Percentiles rank a stretch among this genome's conserved stretches.
phyloP scores from a whole-genome alignment of 2,888 invertebrate species.

The Sericinus montela region DNA sequence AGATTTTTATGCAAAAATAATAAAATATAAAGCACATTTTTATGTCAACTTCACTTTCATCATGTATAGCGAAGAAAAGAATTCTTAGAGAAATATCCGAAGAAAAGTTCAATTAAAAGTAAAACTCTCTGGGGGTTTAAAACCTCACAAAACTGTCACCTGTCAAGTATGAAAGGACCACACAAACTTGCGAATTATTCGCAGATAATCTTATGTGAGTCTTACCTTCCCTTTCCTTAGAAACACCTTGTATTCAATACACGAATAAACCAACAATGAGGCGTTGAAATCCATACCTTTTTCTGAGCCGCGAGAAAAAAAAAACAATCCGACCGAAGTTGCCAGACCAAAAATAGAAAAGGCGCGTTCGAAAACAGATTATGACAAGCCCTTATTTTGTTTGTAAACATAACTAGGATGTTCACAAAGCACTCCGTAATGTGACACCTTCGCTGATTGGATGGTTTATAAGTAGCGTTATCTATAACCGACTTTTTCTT shows the following conservation, averaged over 20 bases:
- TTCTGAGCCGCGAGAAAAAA: slow-evolving; percentile 49
- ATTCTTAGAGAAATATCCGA: slow-evolving; percentile 19
- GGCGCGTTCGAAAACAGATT: slow-evolving; percentile 73
- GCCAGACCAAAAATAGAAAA: slow-evolving; percentile 68
- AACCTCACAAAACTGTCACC: slow-evolving; percentile 54
- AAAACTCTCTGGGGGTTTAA: slow-evolving; percentile 42
- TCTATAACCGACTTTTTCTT: slow-evolving; percentile 60
- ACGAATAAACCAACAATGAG: slow-evolving; percentile 68
- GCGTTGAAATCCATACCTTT: slow-evolving; percentile 75
- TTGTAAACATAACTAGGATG: slow-evolving; percentile 66
- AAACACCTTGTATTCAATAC: slow-evolving; percentile 57
- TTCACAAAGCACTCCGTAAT: slow-evolving; percentile 62
- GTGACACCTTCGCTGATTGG: slow-evolving; percentile 73
- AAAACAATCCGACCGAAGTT: slow-evolving; percentile 55
- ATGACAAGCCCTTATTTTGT: slow-evolving; percentile 77
- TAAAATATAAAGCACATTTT: no score
- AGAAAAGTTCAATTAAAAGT: slow-evolving; percentile 46
- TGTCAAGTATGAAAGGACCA: slow-evolving; percentile 58
- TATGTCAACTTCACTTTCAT: slow-evolving; percentile 30
- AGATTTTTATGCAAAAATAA: no score
- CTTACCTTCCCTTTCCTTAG: slow-evolving; percentile 62
- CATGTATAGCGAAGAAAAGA: slow-evolving; percentile 32
- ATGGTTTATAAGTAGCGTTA: slow-evolving; percentile 58
- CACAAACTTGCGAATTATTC: slow-evolving; percentile 55
- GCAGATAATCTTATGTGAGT: slow-evolving; percentile 47